phyloP scores from a whole-genome alignment of 2,797 vertebrate species.

The Epinephelus awoara region DNA sequence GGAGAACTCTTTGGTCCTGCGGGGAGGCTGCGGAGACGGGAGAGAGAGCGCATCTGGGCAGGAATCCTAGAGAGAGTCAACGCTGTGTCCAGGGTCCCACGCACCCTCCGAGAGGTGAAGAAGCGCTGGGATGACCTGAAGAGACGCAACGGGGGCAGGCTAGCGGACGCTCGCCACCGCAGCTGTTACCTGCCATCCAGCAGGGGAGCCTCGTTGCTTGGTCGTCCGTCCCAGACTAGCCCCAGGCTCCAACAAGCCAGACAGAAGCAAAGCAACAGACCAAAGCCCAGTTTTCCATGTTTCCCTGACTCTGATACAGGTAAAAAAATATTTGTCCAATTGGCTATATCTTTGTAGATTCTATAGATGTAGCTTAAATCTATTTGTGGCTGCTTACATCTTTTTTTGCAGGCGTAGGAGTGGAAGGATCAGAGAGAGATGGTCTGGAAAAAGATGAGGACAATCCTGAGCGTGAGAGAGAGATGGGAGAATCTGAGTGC shows the following conservation, averaged over 20 bases:
- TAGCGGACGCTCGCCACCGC: conserved; percentile 87
- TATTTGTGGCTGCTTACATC: background rate
- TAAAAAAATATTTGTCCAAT: conserved; percentile 50
- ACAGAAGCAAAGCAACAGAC: conserved; percentile 83
- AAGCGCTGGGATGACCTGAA: conserved; percentile 90
- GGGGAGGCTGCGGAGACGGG: conserved; percentile 85
- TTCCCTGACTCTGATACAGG: conserved; percentile 87
- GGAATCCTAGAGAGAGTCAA: conserved; percentile 89
- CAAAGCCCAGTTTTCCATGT: conserved; percentile 83
- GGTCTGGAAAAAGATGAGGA: conserved; percentile 87
- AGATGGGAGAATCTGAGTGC: conserved; percentile 83
- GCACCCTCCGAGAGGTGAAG: conserved; percentile 88
- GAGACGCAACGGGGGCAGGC: conserved; percentile 87
- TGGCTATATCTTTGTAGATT: conserved; percentile 7
- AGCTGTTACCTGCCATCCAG: conserved; percentile 85
- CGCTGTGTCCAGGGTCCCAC: conserved; percentile 87
- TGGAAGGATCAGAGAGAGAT: conserved; percentile 86
- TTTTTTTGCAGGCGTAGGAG: conserved; percentile 76
- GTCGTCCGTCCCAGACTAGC: conserved; percentile 81
- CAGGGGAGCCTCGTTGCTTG: conserved; percentile 80
- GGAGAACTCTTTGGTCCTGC: conserved; percentile 88
- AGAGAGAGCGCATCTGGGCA: conserved; percentile 89
- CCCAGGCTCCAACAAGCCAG: conserved; percentile 84
- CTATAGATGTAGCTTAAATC: background rate
- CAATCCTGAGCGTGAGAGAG: conserved; percentile 82